Conservation (phyloP, 2,113 vertebrate species). For the Crotalus viridis region DNA sequence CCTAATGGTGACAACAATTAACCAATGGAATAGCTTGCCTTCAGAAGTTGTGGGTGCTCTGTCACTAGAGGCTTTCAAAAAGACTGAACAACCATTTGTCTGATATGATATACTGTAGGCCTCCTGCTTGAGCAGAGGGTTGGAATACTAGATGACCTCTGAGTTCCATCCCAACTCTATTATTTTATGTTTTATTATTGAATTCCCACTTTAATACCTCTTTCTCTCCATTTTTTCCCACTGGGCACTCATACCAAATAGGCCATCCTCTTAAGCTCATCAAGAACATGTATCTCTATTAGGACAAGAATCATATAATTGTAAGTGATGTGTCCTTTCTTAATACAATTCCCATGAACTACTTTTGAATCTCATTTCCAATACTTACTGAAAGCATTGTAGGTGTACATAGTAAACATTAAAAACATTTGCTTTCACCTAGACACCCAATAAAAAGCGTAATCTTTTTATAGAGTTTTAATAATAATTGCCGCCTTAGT, state of each 20-base stretch:
- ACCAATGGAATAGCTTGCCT: no score
- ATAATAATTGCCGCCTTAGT: neutral
- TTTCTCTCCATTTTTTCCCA: neutral
- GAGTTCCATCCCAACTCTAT: neutral
- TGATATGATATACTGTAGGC: neutral
- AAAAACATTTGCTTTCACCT: neutral
- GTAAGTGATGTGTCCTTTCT: neutral
- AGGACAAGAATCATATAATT: neutral
- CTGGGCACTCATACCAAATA: neutral
- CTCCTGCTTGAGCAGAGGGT: neutral
- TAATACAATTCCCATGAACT: neutral
- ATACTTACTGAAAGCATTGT: neutral
- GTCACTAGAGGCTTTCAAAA: neutral
- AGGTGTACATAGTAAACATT: neutral
- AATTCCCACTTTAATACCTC: neutral
- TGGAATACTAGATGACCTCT: neutral
- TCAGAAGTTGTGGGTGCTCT: neutral
- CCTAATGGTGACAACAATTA: neutral
- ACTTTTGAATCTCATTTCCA: constrained; percentile 12
- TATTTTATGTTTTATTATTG: neutral
- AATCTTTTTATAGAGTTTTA: neutral
- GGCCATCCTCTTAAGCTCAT: neutral
- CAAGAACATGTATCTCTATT: neutral
- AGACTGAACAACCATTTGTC: neutral
- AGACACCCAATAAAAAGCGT: neutral